Evolutionary conservation across 2,797 vertebrate genomes (phyloP).

Genomic region (Babyrousa celebensis): DNA sequence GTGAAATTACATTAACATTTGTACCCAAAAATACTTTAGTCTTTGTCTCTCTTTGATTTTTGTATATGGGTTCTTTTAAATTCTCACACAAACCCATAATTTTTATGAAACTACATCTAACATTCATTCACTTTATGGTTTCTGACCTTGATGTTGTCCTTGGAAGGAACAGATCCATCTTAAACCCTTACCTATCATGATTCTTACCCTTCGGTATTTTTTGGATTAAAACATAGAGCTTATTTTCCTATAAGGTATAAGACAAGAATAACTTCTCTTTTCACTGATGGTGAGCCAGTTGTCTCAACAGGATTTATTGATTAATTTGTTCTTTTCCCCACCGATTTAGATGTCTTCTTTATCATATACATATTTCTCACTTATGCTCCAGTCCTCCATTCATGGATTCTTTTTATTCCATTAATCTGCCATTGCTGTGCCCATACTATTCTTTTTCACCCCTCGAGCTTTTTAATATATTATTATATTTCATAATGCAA

Average conservation of each 20-base stretch:
- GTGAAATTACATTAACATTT: slow-evolving; percentile 48
- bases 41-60: background rate
- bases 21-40: slow-evolving; percentile 20
- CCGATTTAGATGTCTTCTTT: slow-evolving; percentile 61
- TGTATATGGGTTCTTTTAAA: background rate
- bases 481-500: slow-evolving; percentile 35
- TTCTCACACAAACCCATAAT: background rate
- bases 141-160: background rate
- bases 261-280: slow-evolving; percentile 21
- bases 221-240: slow-evolving; percentile 35
- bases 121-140: background rate
- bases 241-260: slow-evolving; percentile 54
- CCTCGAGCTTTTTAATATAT: slow-evolving; percentile 52
- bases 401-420: background rate
- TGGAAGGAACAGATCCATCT: background rate
- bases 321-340: slow-evolving; percentile 56
- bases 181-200: background rate
- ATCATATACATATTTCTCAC: slow-evolving; percentile 55
- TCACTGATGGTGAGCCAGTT: background rate
- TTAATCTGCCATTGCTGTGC: background rate
- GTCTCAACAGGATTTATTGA: slow-evolving; percentile 26
- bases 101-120: slow-evolving; percentile 16
- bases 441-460: background rate
- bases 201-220: background rate
- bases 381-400: background rate